phyloP scores from a whole-genome alignment of 2,113 vertebrate genomes.

The Myrmophylax atrothorax region DNA sequence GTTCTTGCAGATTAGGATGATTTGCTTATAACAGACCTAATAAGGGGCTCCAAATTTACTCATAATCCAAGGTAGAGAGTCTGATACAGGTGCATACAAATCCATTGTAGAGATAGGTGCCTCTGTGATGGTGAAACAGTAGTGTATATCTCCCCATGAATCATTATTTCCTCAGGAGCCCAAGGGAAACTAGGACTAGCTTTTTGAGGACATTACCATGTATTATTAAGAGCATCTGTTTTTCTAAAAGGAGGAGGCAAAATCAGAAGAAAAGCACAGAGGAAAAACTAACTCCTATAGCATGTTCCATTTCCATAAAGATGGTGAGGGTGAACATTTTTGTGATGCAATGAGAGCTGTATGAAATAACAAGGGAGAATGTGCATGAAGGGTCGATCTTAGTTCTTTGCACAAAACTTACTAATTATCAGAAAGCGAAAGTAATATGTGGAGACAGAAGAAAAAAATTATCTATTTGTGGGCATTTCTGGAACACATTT shows the following conservation, averaged over 20 bases:
- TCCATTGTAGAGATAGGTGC: neutral
- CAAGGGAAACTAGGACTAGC: neutral
- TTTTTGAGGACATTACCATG: neutral
- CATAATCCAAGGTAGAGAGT: neutral
- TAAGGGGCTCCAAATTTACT: neutral
- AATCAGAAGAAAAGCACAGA: neutral
- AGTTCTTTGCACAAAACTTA: neutral
- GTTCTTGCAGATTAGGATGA: neutral
- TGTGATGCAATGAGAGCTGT: neutral
- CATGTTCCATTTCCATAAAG: neutral
- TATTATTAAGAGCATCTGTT: neutral
- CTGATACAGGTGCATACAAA: neutral
- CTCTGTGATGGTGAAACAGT: neutral
- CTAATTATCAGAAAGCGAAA: neutral
- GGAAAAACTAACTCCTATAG: neutral
- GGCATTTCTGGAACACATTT: neutral
- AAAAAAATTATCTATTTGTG: neutral
- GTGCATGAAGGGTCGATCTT: neutral
- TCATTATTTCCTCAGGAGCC: neutral
- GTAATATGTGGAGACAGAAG: neutral
- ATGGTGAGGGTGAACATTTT: neutral
- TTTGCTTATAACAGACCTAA: neutral
- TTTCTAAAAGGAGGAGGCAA: neutral
- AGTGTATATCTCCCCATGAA: neutral
- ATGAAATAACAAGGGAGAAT: neutral